phyloP scores from a whole-genome alignment of 2,888 invertebrate species.

The Rhagonycha fulva region DNA sequence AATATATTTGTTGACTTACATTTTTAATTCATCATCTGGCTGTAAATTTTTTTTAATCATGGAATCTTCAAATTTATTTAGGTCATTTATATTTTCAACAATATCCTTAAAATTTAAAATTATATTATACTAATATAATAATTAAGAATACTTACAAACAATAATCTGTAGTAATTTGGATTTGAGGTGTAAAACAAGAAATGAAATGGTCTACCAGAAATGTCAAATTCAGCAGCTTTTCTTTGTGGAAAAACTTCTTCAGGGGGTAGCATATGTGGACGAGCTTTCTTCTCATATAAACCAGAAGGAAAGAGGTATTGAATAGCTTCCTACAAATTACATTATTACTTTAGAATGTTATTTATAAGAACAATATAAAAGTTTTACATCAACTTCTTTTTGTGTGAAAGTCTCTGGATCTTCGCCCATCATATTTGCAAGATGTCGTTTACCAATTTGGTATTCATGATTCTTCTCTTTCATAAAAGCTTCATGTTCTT shows the following conservation, averaged over 20 bases:
- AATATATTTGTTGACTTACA: conserved; percentile 56
- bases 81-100: conserved; percentile 67
- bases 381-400: conserved; percentile 81
- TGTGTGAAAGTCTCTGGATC: conserved; percentile 89
- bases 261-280: conserved; percentile 90
- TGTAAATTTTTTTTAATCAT: conserved; percentile 65
- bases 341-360: conserved; percentile 9
- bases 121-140: background rate
- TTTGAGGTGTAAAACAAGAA: conserved; percentile 89
- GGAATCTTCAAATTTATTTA: conserved; percentile 73
- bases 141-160: conserved; percentile 69
- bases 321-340: conserved; percentile 73
- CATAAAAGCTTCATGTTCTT: conserved; percentile 83
- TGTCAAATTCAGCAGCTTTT: conserved; percentile 90
- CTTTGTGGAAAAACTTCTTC: conserved; percentile 81
- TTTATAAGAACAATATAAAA: conserved; percentile 36
- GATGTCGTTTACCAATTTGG: conserved; percentile 90
- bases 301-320: conserved; percentile 96
- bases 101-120: conserved; percentile 61
- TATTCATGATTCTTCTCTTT: conserved; percentile 77
- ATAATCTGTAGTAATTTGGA: conserved; percentile 80
- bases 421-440: conserved; percentile 99
- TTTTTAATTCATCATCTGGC: conserved; percentile 63
- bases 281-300: conserved; percentile 79
- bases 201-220: conserved; percentile 88